Evolutionary conservation across 2,888 invertebrate genomes (phyloP), one percentile per base, ranked within the genome.

Genomic region (Agonopterix subpropinquella): DNA sequence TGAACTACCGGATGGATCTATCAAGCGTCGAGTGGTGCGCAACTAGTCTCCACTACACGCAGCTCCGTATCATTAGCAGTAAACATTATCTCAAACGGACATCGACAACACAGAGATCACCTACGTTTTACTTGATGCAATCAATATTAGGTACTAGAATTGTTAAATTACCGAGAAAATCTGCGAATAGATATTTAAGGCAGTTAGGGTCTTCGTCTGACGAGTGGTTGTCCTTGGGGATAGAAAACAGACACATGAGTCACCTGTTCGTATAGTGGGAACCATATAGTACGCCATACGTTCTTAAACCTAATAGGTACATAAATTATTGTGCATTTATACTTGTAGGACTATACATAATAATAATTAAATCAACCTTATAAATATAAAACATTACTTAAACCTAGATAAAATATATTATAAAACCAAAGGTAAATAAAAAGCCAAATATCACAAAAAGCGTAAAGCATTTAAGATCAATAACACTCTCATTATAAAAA

Each of bases 181-280:
- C 92, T 80, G 91, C 91, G 85, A 92, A 91, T 80, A 92, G 90
- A 85, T 91, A 92, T 90, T 90, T 92, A 86, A 92, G 91, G 91
- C 92, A 92, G 91, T 91, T 91, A 88, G 90, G 89, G 84, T 91
- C 85, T 73, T 85, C 85, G 70, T 85, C 86, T 74, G 85, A 84
- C 67, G 85, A 79, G 65, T 77, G 80, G 11, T 11, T 72, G 71
- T 80, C 85, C 85, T 86, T 82, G 64, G 76, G 65, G 69, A 81
- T 73, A 79, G 70, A 77, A 82, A 80, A 79, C 68, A 63, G 64
- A 77, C 63, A 75, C 63, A 68, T 80, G 63, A 80, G 67, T 77
- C 65, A 67, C 62, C 65, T 28, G 42, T 51, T 54, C 47, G 39
- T 11, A 35, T 28, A 7, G n/a, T 35, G 13, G 28, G 10, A 39